Evolutionary conservation across 2,888 invertebrate species (phyloP), one percentile per base, ranked within the genome.

Genomic region (Biston betularia): DNA sequence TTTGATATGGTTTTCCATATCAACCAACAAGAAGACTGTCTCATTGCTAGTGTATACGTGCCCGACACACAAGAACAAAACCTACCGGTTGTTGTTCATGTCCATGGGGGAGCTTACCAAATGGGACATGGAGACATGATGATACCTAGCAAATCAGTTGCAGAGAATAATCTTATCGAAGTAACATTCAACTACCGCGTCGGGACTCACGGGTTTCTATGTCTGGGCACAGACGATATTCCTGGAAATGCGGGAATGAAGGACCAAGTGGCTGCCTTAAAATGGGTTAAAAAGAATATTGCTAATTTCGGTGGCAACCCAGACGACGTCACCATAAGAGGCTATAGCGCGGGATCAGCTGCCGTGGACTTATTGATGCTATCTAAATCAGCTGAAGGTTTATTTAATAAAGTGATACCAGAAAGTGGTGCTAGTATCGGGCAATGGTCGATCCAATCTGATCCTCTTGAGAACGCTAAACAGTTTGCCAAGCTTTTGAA

Each of bases 231-330:
- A 12, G 73, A 79, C 59, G 80, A 78, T 48, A 75, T 76, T 56
- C 89, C 89, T 0, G 89, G 89, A 1, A 89, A 90, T 58, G 89
- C 89, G 34, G 90, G 87, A 1, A 77, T 89, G 79, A 89, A 89
- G 71, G 89, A 90, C 62, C 87, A 87, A 72, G 79, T 89, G 1
- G 83, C 86, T 0, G 69, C 85, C 33, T 75, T 89, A 12, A 79
- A 76, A 0, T 87, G 87, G 87, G 83, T 87, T 0, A 77, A 85
- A 48, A 73, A 73, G 10, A 89, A 89, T 63, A 88, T 90, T 53
- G 86, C 75, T 0, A 73, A 60, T 2, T 89, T 87, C 52, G 85
- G 89, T 12, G 89, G 89, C 0, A 85, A 89, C 34, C 85, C 89
- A 44, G 66, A 85, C 42, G 88, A 89, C 56, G 9, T 52, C 34